Evolutionary conservation across 2,113 vertebrate species (phyloP).

Genomic region (Crotophaga sulcirostris): DNA sequence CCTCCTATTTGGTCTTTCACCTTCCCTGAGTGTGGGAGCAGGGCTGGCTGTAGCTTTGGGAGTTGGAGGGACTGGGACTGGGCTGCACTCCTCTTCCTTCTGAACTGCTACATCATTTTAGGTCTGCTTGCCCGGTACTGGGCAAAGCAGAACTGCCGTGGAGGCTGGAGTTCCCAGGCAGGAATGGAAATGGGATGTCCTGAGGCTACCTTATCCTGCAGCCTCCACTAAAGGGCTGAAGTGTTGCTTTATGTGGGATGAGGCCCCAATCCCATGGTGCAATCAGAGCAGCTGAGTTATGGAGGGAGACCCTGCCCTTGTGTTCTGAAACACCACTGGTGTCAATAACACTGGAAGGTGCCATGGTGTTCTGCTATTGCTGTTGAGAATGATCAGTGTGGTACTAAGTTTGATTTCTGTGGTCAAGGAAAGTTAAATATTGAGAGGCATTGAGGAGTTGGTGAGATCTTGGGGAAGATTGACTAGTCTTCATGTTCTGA

Average conservation of each 20-base stretch:
- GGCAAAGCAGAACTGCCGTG: not conserved
- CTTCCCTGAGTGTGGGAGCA: not conserved
- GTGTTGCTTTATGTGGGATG: not conserved
- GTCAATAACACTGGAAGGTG: not conserved
- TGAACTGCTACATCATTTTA: not conserved
- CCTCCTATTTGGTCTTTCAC: not conserved
- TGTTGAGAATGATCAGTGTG: not conserved
- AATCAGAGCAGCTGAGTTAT: not conserved
- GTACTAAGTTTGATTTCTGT: not conserved
- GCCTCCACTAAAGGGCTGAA: not conserved
- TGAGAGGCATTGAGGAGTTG: not conserved
- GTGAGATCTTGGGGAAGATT: not conserved
- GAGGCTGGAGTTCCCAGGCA: not conserved
- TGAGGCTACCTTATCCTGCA: not conserved
- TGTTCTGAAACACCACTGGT: not conserved
- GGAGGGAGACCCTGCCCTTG: not conserved
- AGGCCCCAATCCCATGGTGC: not conserved
- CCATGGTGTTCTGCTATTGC: fast-evolving
- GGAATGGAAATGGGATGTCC: not conserved
- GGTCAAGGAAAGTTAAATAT: not conserved
- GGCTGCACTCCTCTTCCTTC: not conserved
- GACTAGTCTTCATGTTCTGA: not conserved
- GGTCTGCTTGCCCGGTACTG: not conserved
- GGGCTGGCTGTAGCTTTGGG: not conserved
- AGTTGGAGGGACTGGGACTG: not conserved